Conservation (phyloP, 2,888 invertebrate species). For the Rhorus exstirpatorius region DNA sequence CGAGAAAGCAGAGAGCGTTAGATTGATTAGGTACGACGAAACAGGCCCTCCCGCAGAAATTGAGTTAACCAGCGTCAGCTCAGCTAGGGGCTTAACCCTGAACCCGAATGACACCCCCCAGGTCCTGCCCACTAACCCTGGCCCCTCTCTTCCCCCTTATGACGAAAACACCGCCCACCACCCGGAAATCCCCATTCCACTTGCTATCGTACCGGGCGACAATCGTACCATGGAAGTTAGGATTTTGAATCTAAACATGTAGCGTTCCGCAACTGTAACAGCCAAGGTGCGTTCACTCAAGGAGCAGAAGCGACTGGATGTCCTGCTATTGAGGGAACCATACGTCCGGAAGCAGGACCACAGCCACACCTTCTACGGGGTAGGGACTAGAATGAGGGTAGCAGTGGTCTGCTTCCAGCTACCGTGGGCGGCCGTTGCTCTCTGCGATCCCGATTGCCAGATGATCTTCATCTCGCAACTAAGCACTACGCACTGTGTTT, state of each 20-base stretch:
- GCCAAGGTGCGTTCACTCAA: slow-evolving; percentile 54
- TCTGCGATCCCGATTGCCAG: not conserved
- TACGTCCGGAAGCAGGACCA: slow-evolving; percentile 15
- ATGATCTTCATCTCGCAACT: slow-evolving; percentile 6
- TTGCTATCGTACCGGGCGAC: not conserved
- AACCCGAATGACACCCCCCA: too few species aligned
- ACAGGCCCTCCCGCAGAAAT: too few species aligned
- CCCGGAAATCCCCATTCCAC: too few species aligned
- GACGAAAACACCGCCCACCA: too few species aligned
- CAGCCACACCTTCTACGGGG: slow-evolving; percentile 21
- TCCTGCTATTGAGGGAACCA: slow-evolving; percentile 67
- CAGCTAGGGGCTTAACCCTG: too few species aligned
- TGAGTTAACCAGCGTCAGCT: too few species aligned
- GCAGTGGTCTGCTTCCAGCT: slow-evolving; percentile 11
- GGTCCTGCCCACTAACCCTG: too few species aligned
- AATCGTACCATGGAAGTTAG: slow-evolving; percentile 20
- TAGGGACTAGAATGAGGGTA: slow-evolving; percentile 26
- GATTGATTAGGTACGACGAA: too few species aligned
- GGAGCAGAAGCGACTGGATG: slow-evolving; percentile 41
- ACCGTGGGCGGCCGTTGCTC: slow-evolving; percentile 30
- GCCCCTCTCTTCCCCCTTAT: too few species aligned
- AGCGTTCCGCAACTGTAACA: slow-evolving; percentile 33
- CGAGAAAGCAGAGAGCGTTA: too few species aligned
- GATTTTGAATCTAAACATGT: slow-evolving; percentile 58
- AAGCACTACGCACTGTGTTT: slow-evolving; percentile 58